A percentile compares a stretch with the other conserved stretches of the same genome.
Conservation (phyloP, 2,888 invertebrate genomes). For the Chirona hameri region DNA sequence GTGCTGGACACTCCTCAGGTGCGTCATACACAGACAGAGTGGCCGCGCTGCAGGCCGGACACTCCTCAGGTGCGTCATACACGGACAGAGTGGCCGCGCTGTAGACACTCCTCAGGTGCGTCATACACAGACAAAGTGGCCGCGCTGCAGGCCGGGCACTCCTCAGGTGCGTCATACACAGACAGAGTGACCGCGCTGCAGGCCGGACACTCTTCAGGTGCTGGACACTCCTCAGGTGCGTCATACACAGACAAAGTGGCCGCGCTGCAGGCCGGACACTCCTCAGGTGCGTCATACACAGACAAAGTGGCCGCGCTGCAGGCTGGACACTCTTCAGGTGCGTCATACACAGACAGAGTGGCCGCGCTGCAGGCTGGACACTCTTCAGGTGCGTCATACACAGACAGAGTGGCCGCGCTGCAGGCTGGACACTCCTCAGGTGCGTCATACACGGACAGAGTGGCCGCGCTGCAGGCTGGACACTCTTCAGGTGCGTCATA, state of each 20-base stretch:
- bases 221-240: slow-evolving; percentile 39
- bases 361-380: slow-evolving; percentile 31
- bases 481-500: slow-evolving; percentile 40
- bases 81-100: background rate
- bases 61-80: slow-evolving; percentile 40
- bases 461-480: slow-evolving; percentile 2
- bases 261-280: slow-evolving; percentile 33
- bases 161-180: slow-evolving; percentile 39
- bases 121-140: too few relatives aligned
- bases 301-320: background rate
- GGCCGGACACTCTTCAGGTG: slow-evolving; percentile 38
- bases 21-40: too few relatives aligned
- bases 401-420: background rate
- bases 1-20: slow-evolving; percentile 39
- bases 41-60: slow-evolving; percentile 27
- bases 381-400: slow-evolving; percentile 39
- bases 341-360: too few relatives aligned
- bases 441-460: too few relatives aligned
- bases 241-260: too few relatives aligned
- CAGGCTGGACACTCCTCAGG: slow-evolving; percentile 38
- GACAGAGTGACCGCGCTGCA: background rate
- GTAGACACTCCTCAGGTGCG: slow-evolving; percentile 38
- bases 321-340: slow-evolving; percentile 38
- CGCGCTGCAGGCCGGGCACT: slow-evolving; percentile 33
- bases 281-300: slow-evolving; percentile 39